Evolutionary conservation across 2,113 vertebrate species (phyloP), one percentile per base, ranked within the genome.

Genomic region (Campylomormyrus tamandua): DNA sequence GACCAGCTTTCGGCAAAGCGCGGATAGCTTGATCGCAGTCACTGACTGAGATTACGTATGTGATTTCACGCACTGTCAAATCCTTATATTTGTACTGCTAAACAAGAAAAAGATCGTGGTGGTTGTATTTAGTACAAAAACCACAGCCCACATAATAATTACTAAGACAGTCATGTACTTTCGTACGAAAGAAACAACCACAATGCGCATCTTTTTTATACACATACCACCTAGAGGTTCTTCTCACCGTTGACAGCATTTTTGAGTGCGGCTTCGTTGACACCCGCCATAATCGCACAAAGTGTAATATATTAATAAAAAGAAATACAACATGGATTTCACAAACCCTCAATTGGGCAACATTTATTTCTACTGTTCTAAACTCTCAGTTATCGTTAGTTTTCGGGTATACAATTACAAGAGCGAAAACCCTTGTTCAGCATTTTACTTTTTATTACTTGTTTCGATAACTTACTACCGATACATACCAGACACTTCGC

Each of bases 61-160:
- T 95, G 49, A 98, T 98, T 93, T 99, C 98, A 83, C 97, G 97
- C 89, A 99, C 96, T 70, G 98, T 98, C 90, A 99, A 93, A 93
- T 99, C 98, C 95, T 97, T 97, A 91, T 99, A 99, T 92, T 99
- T 99, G 93, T 99, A 99, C 97, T 99, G 95, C 95, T 98, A 93
- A 92, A 94, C 2, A 94, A 92, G 62, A 35, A 86, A 21, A 19
- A 49, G 88, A 88, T 39, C 15, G 62, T 27, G 17, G 31, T 77
- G 39, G 2, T 45, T 84, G 48, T 46, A 84, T 48, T 84, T 46
- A 6, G 31, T 70, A 19, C 8, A 74, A 19, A n/a, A 27, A 46
- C 56, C 9, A 13, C 56, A 84, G 3, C 3, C 24, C 6, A 19
- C 49, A 87, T 87, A 87, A 27, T 46, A 42, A 48, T 52, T 35